phyloP scores from a whole-genome alignment of 2,113 vertebrate genomes.

The Semnornis frantzii region DNA sequence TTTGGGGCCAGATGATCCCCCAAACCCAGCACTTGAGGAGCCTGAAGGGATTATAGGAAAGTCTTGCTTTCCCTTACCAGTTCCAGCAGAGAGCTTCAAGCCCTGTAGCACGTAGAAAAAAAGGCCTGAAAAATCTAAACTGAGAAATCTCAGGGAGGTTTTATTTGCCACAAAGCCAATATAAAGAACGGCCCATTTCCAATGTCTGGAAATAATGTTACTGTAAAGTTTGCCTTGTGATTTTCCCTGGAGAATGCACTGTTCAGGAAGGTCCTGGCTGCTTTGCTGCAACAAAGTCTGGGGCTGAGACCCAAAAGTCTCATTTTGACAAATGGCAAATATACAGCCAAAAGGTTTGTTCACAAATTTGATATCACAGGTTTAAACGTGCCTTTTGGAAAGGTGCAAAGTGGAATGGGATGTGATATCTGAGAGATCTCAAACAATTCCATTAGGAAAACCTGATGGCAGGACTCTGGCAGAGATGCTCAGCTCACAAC shows the following conservation, averaged over 20 bases:
- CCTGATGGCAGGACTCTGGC: background rate
- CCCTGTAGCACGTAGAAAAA: background rate
- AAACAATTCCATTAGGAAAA: background rate
- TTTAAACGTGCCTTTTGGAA: background rate
- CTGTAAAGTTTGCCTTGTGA: background rate
- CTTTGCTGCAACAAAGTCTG: fast-evolving
- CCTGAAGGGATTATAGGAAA: background rate
- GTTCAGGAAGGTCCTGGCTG: background rate
- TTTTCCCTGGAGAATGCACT: background rate
- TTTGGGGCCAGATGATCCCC: background rate
- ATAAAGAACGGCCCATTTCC: background rate
- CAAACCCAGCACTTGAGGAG: background rate
- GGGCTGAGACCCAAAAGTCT: background rate
- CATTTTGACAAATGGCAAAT: background rate
- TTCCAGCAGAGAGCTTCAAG: background rate
- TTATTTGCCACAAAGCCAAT: background rate
- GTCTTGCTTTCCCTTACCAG: background rate
- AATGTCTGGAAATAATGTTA: background rate
- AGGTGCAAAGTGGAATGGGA: background rate
- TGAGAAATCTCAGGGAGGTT: background rate
- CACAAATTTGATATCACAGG: background rate
- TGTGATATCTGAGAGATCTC: background rate
- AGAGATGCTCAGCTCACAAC: background rate
- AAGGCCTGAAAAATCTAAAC: background rate
- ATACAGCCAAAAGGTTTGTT: background rate